Percentiles rank a stretch among this genome's conserved stretches.
Conservation (phyloP, 2,888 invertebrate genomes). For the Resseliella maxima region DNA sequence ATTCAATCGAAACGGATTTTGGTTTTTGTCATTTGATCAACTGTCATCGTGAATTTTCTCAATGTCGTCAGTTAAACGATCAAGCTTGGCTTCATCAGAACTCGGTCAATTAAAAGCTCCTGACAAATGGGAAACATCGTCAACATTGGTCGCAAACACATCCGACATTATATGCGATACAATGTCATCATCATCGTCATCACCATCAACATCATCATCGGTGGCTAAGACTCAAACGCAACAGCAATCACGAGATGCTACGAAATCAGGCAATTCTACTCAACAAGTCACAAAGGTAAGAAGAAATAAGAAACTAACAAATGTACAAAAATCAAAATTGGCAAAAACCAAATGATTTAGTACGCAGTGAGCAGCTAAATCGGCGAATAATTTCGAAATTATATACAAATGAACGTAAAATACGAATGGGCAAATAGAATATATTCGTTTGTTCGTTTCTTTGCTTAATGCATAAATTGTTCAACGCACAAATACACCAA, state of each 20-base stretch:
- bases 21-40: neutral
- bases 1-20: too few species aligned
- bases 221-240: slow-evolving; percentile 7
- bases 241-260: slow-evolving; percentile 44
- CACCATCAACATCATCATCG: too few species aligned
- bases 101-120: slow-evolving; percentile 82
- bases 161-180: neutral
- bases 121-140: slow-evolving; percentile 71
- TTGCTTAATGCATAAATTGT: neutral
- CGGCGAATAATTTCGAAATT: neutral
- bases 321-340: neutral
- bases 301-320: neutral
- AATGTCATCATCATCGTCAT: slow-evolving; percentile 55
- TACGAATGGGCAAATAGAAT: neutral
- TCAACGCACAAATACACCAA: slow-evolving; percentile 49
- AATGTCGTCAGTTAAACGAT: slow-evolving; percentile 52
- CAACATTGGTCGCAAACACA: slow-evolving; percentile 1
- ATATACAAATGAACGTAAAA: slow-evolving; percentile 10
- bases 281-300: slow-evolving; percentile 48
- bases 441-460: slow-evolving; percentile 2
- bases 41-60: neutral
- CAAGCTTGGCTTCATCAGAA: slow-evolving; percentile 77
- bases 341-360: neutral
- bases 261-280: neutral
- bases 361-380: neutral